Conservation (phyloP, 2,797 vertebrate genomes). For the Anguilla anguilla region DNA sequence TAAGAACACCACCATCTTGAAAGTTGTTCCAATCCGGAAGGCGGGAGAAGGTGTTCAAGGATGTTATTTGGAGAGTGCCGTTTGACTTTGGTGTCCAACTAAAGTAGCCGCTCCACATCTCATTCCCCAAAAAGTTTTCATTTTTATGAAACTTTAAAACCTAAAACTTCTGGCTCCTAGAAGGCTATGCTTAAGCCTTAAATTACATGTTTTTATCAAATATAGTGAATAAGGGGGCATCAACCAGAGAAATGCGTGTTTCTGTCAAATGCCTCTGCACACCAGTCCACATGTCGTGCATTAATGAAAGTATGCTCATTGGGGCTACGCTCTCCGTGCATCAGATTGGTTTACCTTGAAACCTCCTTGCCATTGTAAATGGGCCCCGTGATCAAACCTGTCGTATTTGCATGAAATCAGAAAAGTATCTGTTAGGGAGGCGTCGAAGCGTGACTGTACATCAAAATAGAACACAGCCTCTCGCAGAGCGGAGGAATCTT, state of each 20-base stretch:
- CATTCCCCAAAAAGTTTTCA: neutral
- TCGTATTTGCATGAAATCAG: constrained; percentile 18
- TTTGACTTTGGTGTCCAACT: neutral
- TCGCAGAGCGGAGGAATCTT: neutral
- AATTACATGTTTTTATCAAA: neutral
- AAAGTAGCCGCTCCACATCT: neutral
- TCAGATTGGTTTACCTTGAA: constrained; percentile 12
- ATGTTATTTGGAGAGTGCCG: neutral
- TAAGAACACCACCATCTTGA: neutral
- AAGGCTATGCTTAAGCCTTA: neutral
- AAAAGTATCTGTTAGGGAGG: constrained; percentile 15
- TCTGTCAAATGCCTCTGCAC: neutral
- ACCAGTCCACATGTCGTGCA: no score
- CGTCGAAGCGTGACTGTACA: neutral
- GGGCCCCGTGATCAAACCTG: constrained; percentile 14
- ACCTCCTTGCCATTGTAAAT: constrained; percentile 16
- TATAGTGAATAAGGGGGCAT: neutral
- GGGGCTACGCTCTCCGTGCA: neutral
- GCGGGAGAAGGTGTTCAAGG: neutral
- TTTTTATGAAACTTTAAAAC: neutral
- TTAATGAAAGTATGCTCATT: neutral
- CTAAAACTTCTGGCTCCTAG: neutral
- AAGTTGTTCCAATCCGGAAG: neutral
- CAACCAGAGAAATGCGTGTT: neutral
- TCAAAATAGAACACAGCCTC: neutral